Conservation (phyloP, 2,888 invertebrate genomes). For the Masnerella sp. region DNA sequence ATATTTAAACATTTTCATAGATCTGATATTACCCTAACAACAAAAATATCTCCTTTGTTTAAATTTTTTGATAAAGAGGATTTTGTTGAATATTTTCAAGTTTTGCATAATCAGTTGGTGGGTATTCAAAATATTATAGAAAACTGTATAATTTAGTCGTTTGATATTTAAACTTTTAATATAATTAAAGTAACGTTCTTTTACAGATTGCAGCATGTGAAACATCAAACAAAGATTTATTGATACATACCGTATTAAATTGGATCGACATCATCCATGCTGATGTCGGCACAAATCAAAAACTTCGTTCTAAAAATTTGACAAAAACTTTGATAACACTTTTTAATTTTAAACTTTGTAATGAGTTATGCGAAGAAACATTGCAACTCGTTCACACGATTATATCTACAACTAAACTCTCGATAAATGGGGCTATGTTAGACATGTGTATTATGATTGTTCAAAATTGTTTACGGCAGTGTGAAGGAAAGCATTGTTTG, state of each 20-base stretch:
- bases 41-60: too few relatives aligned
- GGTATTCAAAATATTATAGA: too few relatives aligned
- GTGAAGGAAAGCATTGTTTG: slow-evolving; percentile 61
- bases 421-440: slow-evolving; percentile 63
- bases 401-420: slow-evolving; percentile 62
- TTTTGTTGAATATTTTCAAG: too few relatives aligned
- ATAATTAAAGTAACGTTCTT: not conserved
- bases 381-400: slow-evolving; percentile 63
- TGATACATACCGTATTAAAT: slow-evolving; percentile 63
- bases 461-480: slow-evolving; percentile 63
- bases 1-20: too few relatives aligned
- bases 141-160: too few relatives aligned
- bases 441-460: slow-evolving; percentile 66
- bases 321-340: slow-evolving; percentile 15
- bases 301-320: slow-evolving; percentile 19
- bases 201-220: slow-evolving; percentile 61
- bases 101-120: too few relatives aligned
- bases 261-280: slow-evolving; percentile 69
- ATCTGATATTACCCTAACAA: too few relatives aligned
- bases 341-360: not conserved
- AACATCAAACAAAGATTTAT: slow-evolving; percentile 46
- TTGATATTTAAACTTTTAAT: too few relatives aligned
- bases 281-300: slow-evolving; percentile 19
- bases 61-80: too few relatives aligned
- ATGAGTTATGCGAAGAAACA: slow-evolving; percentile 60